Evolutionary conservation across 2,888 invertebrate species (phyloP).

Genomic region (Microctonus hyperodae): DNA sequence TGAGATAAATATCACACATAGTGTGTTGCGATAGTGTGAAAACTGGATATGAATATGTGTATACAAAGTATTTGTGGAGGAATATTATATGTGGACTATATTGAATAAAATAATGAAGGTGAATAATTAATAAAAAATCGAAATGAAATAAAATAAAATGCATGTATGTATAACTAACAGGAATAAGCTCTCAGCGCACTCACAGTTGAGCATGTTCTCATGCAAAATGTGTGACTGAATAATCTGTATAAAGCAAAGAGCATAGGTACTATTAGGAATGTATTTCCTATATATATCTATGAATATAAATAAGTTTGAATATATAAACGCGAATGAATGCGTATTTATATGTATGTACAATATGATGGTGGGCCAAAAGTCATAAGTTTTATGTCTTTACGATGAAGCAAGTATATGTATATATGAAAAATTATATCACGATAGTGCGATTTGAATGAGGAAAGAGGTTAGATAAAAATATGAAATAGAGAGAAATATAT

Average conservation of each 20-base stretch:
- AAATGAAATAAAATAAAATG: background rate
- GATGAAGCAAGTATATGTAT: conserved; percentile 42
- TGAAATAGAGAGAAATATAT: no score
- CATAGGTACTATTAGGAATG: background rate
- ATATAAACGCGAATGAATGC: background rate
- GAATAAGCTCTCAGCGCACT: conserved; percentile 7
- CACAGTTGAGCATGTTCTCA: background rate
- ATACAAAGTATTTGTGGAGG: background rate
- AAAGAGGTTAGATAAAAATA: no score
- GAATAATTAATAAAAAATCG: background rate
- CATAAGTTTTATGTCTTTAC: conserved; percentile 53
- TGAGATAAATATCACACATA: background rate
- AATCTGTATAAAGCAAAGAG: background rate
- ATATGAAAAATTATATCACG: conserved; percentile 23
- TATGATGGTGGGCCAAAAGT: conserved; percentile 47
- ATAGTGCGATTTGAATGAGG: no score
- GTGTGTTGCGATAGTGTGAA: background rate
- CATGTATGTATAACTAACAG: background rate
- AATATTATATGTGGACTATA: background rate
- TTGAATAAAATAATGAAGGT: background rate
- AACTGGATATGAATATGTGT: background rate
- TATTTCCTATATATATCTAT: background rate
- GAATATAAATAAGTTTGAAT: background rate
- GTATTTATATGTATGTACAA: conserved; percentile 33
- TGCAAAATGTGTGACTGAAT: background rate